phyloP scores from a whole-genome alignment of 2,888 invertebrate species.

The Ecliptopera silaceata region DNA sequence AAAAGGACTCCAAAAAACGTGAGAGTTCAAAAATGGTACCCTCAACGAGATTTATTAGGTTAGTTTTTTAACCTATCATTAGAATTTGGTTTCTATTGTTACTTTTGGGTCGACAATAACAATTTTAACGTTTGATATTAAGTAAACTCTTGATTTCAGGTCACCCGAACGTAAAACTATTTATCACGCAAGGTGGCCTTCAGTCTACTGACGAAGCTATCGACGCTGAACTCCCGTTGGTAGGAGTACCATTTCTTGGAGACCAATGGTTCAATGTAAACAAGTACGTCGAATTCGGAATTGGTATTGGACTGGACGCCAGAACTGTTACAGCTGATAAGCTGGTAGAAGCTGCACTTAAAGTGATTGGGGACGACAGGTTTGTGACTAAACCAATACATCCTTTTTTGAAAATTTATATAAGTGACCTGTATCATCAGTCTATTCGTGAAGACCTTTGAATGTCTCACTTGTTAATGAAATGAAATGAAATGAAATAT shows the following conservation, averaged over 20 bases:
- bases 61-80: constrained; percentile 1
- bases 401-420: not conserved
- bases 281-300: constrained; percentile 37
- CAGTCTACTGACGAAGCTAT: constrained; percentile 66
- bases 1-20: constrained; percentile 38
- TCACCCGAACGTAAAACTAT: constrained; percentile 65
- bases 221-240: constrained; percentile 53
- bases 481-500: too few species aligned
- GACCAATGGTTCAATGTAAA: constrained; percentile 53
- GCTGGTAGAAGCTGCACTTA: constrained; percentile 34
- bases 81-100: too few species aligned
- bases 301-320: constrained; percentile 39
- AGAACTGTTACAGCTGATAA: constrained; percentile 33
- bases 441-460: too few species aligned
- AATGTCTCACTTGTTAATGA: too few species aligned
- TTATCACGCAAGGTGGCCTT: constrained; percentile 65
- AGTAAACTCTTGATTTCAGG: constrained; percentile 34
- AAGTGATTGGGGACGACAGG: constrained; percentile 34
- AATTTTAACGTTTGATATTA: too few species aligned
- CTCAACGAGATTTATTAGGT: constrained; percentile 43
- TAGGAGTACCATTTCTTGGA: constrained; percentile 58
- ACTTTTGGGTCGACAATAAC: too few species aligned
- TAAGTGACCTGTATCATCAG: too few species aligned
- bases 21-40: constrained; percentile 46
- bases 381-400: constrained; percentile 3